These are phyloP conservation scores for Ennomos erosarius DNA, from an alignment of 2,888 invertebrate genomes.

Conservation along the genomic window DNA sequence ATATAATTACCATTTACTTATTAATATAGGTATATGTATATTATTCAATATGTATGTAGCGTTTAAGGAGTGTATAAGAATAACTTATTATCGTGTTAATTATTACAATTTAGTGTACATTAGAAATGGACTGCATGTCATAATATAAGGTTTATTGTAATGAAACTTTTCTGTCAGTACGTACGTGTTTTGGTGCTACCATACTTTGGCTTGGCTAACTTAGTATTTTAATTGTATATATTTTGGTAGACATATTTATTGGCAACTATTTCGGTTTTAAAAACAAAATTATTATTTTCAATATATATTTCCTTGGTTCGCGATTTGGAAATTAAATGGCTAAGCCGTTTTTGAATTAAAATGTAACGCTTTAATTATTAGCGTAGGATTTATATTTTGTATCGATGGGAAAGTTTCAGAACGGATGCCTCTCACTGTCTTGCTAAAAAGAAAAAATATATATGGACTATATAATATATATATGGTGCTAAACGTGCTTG, in stretches of 20 bases:
- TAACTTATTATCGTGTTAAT: conserved; percentile 79
- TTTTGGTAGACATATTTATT: conserved; percentile 68
- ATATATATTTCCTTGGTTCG: conserved; percentile 44
- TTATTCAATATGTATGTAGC: conserved; percentile 70
- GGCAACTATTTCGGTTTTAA: conserved; percentile 64
- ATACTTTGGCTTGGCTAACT: conserved; percentile 81
- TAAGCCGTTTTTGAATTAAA: conserved; percentile 68
- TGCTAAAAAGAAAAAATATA: conserved; percentile 31
- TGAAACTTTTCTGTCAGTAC: conserved; percentile 83
- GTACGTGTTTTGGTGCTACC: conserved; percentile 78
- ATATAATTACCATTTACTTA: conserved; percentile 81
- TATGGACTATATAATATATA: conserved; percentile 34
- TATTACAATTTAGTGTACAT: conserved; percentile 64
- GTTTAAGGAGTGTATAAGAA: conserved; percentile 71
- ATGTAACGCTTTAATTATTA: conserved; percentile 72
- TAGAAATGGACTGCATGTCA: conserved; percentile 71
- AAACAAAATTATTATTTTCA: conserved; percentile 38
- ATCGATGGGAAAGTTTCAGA: conserved; percentile 81
- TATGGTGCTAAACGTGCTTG: conserved; percentile 69
- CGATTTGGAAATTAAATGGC: conserved; percentile 55
- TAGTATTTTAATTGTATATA: conserved; percentile 76
- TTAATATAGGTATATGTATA: conserved; percentile 74
- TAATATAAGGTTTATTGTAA: conserved; percentile 31
- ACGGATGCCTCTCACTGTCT: conserved; percentile 70
- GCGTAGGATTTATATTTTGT: conserved; percentile 68